Evolutionary conservation across 2,113 vertebrate genomes (phyloP), one percentile per base, ranked within the genome.

Genomic region (Phoxinus phoxinus): DNA sequence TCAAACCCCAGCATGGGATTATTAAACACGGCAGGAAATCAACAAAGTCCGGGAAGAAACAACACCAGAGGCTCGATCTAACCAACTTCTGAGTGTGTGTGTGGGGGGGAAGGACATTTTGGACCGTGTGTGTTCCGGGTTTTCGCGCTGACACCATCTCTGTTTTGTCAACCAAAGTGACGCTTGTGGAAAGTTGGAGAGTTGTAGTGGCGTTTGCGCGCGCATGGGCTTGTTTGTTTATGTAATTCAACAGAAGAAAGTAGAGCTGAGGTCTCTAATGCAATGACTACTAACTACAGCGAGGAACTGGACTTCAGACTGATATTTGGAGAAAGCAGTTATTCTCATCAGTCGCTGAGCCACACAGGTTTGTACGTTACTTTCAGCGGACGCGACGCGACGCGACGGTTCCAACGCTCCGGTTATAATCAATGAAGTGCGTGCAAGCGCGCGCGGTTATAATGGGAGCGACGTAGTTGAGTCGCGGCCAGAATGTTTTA

Each of bases 281-380:
- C 95, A 92, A 98, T 98, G 97, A 97, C 95, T 95, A 93, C 96
- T 92, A 96, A 95, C 92, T 95, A 94, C 91, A 87, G 92, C 59
- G 97, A 97, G 93, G 97, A 98, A 91, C 95, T 98, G 93, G 97
- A 98, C 94, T 97, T 98, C 93, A 95, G 95, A 81, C 97, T 98
- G 86, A 92, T 97, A 89, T 98, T 98, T 25, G 97, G 96, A 89
- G 97, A 97, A 78, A 96, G 96, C 94, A 93, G 90, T 69, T 76
- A 35, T 56, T 37, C 65, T 91, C 88, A 90, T 84, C 92, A 91
- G 86, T 91, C 92, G 87, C 88, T 94, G 91, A 91, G 89, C 95
- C 94, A 95, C 58, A 88, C 95, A 96, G 96, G 96, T 95, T 90
- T 65, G 92, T 88, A 17, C 37, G 41, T 2, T n/a, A 32, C 41